These are phyloP conservation scores for Lissocephala sabroskyi DNA, from an alignment of 2,888 invertebrate species.

Conservation along the genomic window DNA sequence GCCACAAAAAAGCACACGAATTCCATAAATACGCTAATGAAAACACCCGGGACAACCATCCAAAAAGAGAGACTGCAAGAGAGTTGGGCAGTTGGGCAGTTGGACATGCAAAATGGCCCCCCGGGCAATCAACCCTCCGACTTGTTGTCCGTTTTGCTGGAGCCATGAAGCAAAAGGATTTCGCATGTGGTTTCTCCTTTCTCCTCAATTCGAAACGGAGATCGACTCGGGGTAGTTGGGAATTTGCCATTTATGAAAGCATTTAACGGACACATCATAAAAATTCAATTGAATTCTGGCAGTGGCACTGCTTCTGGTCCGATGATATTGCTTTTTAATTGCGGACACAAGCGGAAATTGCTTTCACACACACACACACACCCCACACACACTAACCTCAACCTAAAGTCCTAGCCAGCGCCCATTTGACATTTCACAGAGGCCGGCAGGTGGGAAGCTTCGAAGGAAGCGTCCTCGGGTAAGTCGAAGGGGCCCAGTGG, in stretches of 20 bases:
- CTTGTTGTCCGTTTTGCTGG: too few species aligned
- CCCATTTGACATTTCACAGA: constrained; percentile 3
- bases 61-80: constrained; percentile 2
- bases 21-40: constrained; percentile 60
- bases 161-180: too few species aligned
- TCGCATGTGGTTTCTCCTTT: too few species aligned
- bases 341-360: constrained; percentile 66
- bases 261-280: constrained; percentile 65
- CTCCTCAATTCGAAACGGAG: too few species aligned
- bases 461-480: neutral
- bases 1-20: constrained; percentile 36
- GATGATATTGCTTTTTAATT: constrained; percentile 67
- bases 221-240: constrained; percentile 2
- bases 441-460: too few species aligned
- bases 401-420: too few species aligned
- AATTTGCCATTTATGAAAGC: constrained; percentile 57
- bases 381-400: constrained; percentile 8
- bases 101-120: too few species aligned
- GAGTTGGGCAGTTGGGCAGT: too few species aligned
- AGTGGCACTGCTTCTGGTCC: constrained; percentile 4
- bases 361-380: constrained; percentile 34
- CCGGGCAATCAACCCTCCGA: too few species aligned
- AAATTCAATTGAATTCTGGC: constrained; percentile 51
- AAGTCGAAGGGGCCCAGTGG: constrained; percentile 1
- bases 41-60: constrained; percentile 5